Evolutionary conservation across 2,888 invertebrate genomes (phyloP).

Genomic region (Dasysyrphus tricinctus): DNA sequence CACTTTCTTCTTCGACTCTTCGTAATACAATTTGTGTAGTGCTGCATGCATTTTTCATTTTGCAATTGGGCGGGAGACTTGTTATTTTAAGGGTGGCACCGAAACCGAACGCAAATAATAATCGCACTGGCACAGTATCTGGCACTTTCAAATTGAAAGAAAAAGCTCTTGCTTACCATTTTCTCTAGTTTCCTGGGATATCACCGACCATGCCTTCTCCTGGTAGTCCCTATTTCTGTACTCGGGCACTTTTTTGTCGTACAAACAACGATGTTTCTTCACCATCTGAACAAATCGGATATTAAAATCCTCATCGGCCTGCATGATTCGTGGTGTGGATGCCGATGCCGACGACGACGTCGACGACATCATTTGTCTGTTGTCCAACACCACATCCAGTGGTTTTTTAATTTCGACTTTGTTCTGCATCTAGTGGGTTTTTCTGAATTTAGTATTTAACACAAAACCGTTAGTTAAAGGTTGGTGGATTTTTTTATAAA

Average conservation of each 20-base stretch:
- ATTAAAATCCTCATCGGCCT: conserved; percentile 84
- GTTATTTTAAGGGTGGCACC: conserved; percentile 48
- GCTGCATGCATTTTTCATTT: conserved; percentile 25
- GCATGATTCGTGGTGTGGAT: conserved; percentile 82
- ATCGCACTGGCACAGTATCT: conserved; percentile 31
- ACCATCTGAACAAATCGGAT: conserved; percentile 84
- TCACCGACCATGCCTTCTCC: conserved; percentile 82
- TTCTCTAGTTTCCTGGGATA: conserved; percentile 82
- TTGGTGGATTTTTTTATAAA: conserved; percentile 13
- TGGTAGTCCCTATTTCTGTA: conserved; percentile 84
- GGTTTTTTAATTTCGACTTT: conserved; percentile 48
- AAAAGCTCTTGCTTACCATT: conserved; percentile 79
- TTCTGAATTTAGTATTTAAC: conserved; percentile 7
- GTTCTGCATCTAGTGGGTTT: conserved; percentile 50
- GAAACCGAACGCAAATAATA: conserved; percentile 20
- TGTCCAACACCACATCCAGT: conserved; percentile 40
- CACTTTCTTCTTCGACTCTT: background rate
- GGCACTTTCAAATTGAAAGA: conserved; percentile 29
- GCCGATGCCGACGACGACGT: conserved; percentile 43
- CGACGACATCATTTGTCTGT: conserved; percentile 50
- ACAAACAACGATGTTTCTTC: conserved; percentile 84
- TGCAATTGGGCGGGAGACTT: conserved; percentile 61
- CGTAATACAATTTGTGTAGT: background rate
- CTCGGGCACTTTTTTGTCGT: conserved; percentile 83
- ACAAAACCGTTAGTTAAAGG: background rate